Evolutionary conservation across 23 tunicate species (phyloP).

Genomic region (Trididemnum nubilum): DNA sequence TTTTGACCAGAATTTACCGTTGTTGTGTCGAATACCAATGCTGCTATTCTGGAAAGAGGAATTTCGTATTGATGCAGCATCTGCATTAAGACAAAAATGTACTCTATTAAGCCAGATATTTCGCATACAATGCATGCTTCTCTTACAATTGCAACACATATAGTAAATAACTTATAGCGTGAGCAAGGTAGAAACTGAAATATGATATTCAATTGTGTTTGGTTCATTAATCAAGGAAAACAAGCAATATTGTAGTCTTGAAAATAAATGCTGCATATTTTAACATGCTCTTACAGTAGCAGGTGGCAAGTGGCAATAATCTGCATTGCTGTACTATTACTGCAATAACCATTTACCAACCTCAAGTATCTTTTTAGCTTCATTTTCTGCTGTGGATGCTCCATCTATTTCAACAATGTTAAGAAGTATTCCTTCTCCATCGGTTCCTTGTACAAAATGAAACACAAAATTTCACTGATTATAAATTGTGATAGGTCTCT

Average conservation of each 20-base stretch:
- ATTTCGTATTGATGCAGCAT: not conserved
- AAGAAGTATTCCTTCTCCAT: conserved; percentile 3
- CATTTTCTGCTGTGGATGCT: conserved; percentile 7
- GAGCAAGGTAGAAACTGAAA: not conserved
- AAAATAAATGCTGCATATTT: not conserved
- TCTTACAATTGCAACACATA: not conserved
- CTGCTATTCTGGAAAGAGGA: not conserved
- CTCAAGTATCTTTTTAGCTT: not conserved
- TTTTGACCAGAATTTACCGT: not conserved
- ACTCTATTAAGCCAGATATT: not conserved
- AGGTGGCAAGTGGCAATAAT: not conserved
- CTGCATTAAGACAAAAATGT: not conserved
- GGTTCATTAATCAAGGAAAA: no score
- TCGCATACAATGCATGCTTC: not conserved
- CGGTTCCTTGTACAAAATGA: not conserved
- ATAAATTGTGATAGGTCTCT: not conserved
- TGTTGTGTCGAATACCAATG: conserved; percentile 8
- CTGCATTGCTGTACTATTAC: not conserved
- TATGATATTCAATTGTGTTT: no score
- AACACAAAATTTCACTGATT: not conserved
- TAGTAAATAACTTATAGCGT: not conserved
- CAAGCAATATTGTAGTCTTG: not conserved
- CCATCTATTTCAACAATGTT: conserved; percentile 4
- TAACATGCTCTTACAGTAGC: not conserved
- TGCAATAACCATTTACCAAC: not conserved